A percentile compares a stretch with the other conserved stretches of the same genome.
phyloP scores from a whole-genome alignment of 2,888 invertebrate species.

The Melanophora roralis region DNA sequence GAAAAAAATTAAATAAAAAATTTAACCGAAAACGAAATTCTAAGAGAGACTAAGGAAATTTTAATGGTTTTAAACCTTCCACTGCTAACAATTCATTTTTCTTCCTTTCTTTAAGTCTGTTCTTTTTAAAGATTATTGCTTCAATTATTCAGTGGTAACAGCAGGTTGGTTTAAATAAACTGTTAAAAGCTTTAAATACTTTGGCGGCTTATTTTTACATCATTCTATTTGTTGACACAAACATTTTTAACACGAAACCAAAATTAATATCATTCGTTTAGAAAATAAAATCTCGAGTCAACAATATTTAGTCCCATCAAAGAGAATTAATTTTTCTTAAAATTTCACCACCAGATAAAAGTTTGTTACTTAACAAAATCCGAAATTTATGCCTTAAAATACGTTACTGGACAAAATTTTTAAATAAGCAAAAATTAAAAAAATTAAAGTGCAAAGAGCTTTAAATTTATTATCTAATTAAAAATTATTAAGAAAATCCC shows the following conservation, averaged over 20 bases:
- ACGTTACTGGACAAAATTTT: too few relatives aligned
- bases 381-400: not conserved
- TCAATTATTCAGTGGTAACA: not conserved
- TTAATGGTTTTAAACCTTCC: not conserved
- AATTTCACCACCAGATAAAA: not conserved
- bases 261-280: not conserved
- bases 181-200: slow-evolving; percentile 17
- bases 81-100: not conserved
- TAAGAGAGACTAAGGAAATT: too few relatives aligned
- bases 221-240: not conserved
- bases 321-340: not conserved
- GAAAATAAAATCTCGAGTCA: not conserved
- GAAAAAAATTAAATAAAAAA: too few relatives aligned
- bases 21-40: too few relatives aligned
- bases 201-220: not conserved
- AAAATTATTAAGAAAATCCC: too few relatives aligned
- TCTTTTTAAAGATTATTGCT: not conserved
- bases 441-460: not conserved
- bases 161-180: slow-evolving; percentile 7
- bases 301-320: slow-evolving; percentile 16
- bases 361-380: not conserved
- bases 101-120: not conserved
- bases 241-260: not conserved
- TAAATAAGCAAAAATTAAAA: not conserved
- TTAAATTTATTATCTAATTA: too few relatives aligned